A percentile compares a stretch with the other conserved stretches of the same genome.
phyloP scores from a whole-genome alignment of 1,140 invertebrate genomes.

The Drosophila sechellia region DNA sequence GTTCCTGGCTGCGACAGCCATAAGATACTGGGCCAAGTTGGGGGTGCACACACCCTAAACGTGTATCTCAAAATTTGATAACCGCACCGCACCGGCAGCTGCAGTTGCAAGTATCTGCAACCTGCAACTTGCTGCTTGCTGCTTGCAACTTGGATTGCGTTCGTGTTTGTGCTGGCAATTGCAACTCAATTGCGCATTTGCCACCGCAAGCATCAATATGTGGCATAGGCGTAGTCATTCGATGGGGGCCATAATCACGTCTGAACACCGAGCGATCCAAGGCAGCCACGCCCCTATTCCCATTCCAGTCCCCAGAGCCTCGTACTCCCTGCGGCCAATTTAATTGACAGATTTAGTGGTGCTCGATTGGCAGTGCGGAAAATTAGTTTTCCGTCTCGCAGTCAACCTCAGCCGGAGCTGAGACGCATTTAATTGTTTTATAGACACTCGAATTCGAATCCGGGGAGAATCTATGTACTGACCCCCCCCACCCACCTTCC shows the following conservation, averaged over 20 bases:
- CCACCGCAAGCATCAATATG: constrained; percentile 80
- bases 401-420: constrained; percentile 52
- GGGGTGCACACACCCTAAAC: constrained; percentile 75
- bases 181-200: constrained; percentile 83
- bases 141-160: constrained; percentile 56
- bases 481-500: constrained; percentile 1
- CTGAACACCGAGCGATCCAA: constrained; percentile 29
- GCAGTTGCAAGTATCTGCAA: constrained; percentile 32
- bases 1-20: constrained; percentile 49
- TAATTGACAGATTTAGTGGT: constrained; percentile 82
- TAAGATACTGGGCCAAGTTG: constrained; percentile 48
- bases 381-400: constrained; percentile 82
- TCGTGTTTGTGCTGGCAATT: constrained; percentile 75
- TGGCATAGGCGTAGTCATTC: constrained; percentile 56
- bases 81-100: constrained; percentile 41
- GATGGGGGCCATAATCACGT: constrained; percentile 5
- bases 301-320: background rate
- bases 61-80: constrained; percentile 81
- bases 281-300: background rate
- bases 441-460: constrained; percentile 60
- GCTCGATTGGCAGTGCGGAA: constrained; percentile 80
- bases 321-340: constrained; percentile 78
- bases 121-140: constrained; percentile 23
- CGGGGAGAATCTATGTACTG: constrained; percentile 15
- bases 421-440: constrained; percentile 79